Base-by-base conservation (phyloP, 2,888 invertebrate genomes). In the Notodonta dromedarius region DNA sequence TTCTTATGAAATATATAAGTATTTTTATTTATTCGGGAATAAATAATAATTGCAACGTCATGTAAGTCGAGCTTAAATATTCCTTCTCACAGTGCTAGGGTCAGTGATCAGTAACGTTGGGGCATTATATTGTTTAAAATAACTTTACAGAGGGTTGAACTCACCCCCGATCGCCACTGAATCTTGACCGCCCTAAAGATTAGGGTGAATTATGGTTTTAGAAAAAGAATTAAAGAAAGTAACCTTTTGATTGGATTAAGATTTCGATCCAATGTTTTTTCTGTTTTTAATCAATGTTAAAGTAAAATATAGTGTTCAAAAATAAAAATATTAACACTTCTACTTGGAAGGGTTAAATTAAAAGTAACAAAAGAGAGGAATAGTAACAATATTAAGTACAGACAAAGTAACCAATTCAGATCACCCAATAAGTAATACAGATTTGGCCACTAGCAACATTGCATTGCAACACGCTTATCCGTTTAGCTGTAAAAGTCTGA, bases 51-150 rank as follows among this genome's bases (percentile, higher is more conserved):
- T 44, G 9, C 42, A 13, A n/a, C 13, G 2, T 13, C 16, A 74
- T 73, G 68, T 75, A 74, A 78, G 70, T 78, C 77, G 52, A 62
- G 61, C 72, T 67, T 81, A 74, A 82, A 76, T 78, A 71, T 84
- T 88, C 86, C 90, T 89, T 90, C 90, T 90, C 89, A 84, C 84
- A 83, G 16, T 11, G 44, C 76, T 78, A 80, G 86, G 90, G 89
- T 78, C 75, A 70, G 69, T 80, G 88, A 88, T 89, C 90, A 91
- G 87, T 82, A 83, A 80, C 72, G 76, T 74, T 74, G 62, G 75
- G 67, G 71, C 76, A 82, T 84, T 77, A 83, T 79, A 88, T 89
- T 86, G 88, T 88, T 91, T 89, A 91, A 91, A 90, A 85, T 88
- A 87, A 88, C 77, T 88, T 87, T 86, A 84, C 74, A 78, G 78